Evolutionary conservation across 2,888 invertebrate species (phyloP).

Genomic region (Taphrorychus bicolor): DNA sequence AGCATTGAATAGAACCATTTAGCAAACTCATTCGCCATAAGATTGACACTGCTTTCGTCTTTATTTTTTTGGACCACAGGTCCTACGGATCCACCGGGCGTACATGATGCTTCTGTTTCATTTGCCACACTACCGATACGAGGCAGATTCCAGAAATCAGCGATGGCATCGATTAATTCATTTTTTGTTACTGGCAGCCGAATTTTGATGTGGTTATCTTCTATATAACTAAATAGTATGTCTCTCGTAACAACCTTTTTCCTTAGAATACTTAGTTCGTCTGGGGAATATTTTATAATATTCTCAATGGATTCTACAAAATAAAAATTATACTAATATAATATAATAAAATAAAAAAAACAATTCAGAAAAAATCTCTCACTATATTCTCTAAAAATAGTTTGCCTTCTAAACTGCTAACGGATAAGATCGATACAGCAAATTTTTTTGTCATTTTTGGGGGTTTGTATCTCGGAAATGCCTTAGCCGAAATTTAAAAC

Average conservation of each 20-base stretch:
- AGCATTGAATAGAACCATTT: constrained; percentile 66
- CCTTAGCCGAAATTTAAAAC: too few species aligned
- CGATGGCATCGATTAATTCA: constrained; percentile 60
- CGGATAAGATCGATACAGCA: too few species aligned
- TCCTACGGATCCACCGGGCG: background rate
- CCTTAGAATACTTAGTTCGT: constrained; percentile 60
- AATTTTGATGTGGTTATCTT: constrained; percentile 60
- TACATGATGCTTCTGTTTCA: background rate
- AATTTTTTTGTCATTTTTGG: too few species aligned
- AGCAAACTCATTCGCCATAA: constrained; percentile 64
- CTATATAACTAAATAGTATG: constrained; percentile 64
- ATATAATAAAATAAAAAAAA: too few species aligned
- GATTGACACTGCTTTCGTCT: constrained; percentile 51
- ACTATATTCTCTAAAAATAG: too few species aligned
- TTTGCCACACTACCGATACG: background rate
- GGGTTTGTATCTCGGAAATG: too few species aligned
- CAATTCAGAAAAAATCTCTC: constrained; percentile 8
- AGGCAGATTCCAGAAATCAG: constrained; percentile 44
- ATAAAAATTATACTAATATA: too few species aligned
- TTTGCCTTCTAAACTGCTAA: too few species aligned
- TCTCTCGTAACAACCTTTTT: constrained; percentile 64
- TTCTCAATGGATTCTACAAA: constrained; percentile 64
- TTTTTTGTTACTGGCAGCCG: constrained; percentile 62
- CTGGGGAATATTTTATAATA: constrained; percentile 62
- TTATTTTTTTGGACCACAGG: background rate